phyloP scores from a whole-genome alignment of 92 coral and sea anemone species.

The Virgularia gustaviana region DNA sequence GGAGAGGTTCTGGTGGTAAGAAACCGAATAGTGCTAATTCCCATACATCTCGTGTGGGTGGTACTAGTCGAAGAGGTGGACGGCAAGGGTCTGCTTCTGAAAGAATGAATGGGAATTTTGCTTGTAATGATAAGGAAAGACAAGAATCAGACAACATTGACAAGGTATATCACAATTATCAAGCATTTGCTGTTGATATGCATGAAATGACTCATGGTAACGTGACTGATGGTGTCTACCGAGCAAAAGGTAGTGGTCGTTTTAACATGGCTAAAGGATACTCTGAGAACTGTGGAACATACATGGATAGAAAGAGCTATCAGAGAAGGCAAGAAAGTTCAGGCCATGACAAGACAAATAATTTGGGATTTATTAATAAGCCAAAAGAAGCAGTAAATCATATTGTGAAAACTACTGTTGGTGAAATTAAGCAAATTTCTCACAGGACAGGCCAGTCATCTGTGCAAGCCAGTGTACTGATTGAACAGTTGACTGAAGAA shows the following conservation, averaged over 20 bases:
- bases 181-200: not conserved
- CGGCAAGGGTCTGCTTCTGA: too few species aligned
- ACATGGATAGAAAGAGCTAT: not conserved
- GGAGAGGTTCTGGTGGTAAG: too few species aligned
- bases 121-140: not conserved
- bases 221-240: too few species aligned
- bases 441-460: conserved; percentile 34
- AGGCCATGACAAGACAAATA: not conserved
- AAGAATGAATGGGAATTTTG: too few species aligned
- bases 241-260: too few species aligned
- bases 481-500: conserved; percentile 82
- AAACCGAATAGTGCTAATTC: too few species aligned
- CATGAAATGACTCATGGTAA: too few species aligned
- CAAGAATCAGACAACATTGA: not conserved
- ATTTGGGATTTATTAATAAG: not conserved
- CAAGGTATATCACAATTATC: not conserved
- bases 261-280: too few species aligned
- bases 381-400: not conserved
- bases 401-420: not conserved
- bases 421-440: not conserved
- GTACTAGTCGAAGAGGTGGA: too few species aligned
- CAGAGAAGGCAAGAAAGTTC: not conserved
- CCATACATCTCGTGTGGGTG: too few species aligned
- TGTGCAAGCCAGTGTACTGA: conserved; percentile 74
- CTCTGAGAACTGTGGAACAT: too few species aligned